phyloP scores from a whole-genome alignment of 2,113 vertebrate species.

The Dasypus novemcinctus region DNA sequence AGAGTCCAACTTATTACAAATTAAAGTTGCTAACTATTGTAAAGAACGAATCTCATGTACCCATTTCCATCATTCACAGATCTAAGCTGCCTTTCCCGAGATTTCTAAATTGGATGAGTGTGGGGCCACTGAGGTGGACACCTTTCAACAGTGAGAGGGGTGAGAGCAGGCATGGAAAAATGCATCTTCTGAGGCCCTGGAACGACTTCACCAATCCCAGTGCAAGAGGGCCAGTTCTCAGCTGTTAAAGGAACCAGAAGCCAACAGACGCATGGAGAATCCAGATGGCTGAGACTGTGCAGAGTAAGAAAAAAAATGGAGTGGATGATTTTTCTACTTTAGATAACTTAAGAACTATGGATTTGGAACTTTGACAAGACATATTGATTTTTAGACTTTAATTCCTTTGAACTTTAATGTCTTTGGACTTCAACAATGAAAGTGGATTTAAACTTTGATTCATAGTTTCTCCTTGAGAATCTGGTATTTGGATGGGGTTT shows the following conservation, averaged over 20 bases:
- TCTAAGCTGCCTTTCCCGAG: too few relatives aligned
- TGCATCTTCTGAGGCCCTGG: neutral
- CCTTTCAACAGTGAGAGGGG: neutral
- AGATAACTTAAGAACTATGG: neutral
- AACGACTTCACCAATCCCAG: neutral
- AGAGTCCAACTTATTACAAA: too few relatives aligned
- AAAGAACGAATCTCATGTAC: too few relatives aligned
- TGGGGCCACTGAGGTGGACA: neutral
- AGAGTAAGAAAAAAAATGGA: neutral
- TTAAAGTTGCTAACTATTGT: too few relatives aligned
- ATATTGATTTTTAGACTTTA: constrained; percentile 52
- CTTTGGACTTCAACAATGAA: constrained; percentile 62
- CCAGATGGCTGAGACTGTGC: too few relatives aligned
- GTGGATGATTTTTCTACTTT: neutral
- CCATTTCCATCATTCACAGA: too few relatives aligned
- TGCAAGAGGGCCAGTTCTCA: neutral
- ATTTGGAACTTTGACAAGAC: constrained; percentile 56
- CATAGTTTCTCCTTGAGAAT: constrained; percentile 64
- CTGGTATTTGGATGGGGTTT: constrained; percentile 10
- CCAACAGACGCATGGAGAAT: neutral
- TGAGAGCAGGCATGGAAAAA: neutral
- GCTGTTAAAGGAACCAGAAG: neutral
- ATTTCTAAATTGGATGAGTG: neutral
- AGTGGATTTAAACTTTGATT: constrained; percentile 61
- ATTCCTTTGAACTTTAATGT: constrained; percentile 61